phyloP scores from a whole-genome alignment of 1,140 invertebrate species.

The Drosophila tani region DNA sequence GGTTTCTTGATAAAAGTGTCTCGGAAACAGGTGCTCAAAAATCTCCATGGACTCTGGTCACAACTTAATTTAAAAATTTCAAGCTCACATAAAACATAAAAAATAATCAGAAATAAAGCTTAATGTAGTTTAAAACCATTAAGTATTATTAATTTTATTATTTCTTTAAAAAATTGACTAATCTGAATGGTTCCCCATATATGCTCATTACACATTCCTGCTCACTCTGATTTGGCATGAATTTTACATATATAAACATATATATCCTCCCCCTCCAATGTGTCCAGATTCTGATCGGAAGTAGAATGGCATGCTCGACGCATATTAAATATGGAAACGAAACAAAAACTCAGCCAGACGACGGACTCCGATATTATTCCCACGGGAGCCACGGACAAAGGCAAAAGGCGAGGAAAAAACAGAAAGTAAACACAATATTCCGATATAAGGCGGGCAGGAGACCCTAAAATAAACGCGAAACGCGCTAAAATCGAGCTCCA shows the following conservation, averaged over 20 bases:
- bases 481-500: constrained; percentile 59
- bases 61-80: no score
- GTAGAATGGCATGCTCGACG: constrained; percentile 55
- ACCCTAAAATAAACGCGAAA: constrained; percentile 58
- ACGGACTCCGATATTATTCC: constrained; percentile 67
- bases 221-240: constrained; percentile 3
- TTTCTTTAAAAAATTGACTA: background rate
- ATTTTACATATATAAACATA: background rate
- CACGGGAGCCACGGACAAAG: constrained; percentile 54
- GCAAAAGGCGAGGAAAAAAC: constrained; percentile 24
- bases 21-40: no score
- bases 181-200: background rate
- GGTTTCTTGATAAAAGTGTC: no score
- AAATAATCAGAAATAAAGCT: no score
- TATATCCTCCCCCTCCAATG: constrained; percentile 7
- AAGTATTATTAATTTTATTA: no score
- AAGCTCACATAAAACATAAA: no score
- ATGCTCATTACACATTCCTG: constrained; percentile 4
- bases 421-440: constrained; percentile 29
- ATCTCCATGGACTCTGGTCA: no score
- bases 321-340: constrained; percentile 66
- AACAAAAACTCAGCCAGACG: constrained; percentile 25
- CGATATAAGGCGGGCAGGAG: constrained; percentile 55
- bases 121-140: no score
- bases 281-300: constrained; percentile 59